These are phyloP conservation scores for Eilema griseolum DNA, from an alignment of 2,888 invertebrate species.

Conservation along the genomic window DNA sequence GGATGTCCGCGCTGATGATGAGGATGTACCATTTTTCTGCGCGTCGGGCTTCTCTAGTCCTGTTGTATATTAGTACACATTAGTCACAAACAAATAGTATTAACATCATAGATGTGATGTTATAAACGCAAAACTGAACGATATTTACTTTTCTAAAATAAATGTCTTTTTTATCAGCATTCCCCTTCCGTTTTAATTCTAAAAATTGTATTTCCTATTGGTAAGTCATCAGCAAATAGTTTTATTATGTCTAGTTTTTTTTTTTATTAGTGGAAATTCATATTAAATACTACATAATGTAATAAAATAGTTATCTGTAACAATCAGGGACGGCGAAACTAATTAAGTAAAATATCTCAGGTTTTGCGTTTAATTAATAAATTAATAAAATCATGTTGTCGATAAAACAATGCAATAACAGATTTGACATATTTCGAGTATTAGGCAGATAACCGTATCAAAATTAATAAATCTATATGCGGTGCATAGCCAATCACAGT, in stretches of 20 bases:
- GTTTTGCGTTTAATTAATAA: constrained; percentile 27
- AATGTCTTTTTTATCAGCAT: constrained; percentile 14
- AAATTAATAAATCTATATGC: constrained; percentile 35
- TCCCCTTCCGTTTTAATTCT: neutral
- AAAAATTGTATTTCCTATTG: neutral
- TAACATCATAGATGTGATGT: constrained; percentile 6
- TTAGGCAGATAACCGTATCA: constrained; percentile 36
- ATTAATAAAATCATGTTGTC: constrained; percentile 20
- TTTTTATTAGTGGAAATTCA: neutral
- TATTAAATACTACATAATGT: neutral
- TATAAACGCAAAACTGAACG: constrained; percentile 22
- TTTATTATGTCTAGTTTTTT: neutral
- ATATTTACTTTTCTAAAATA: neutral
- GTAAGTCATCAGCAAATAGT: no score
- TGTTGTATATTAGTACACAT: constrained; percentile 76
- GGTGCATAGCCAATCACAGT: constrained; percentile 27
- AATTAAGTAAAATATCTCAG: constrained; percentile 1
- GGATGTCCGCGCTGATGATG: constrained; percentile 76
- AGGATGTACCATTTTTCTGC: constrained; percentile 75
- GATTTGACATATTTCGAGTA: constrained; percentile 25
- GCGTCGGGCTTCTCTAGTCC: constrained; percentile 78
- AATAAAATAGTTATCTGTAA: neutral
- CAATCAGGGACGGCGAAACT: neutral
- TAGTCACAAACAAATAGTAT: constrained; percentile 51
- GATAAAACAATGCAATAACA: constrained; percentile 29